Evolutionary conservation across 1,140 invertebrate genomes (phyloP), one percentile per base, ranked within the genome.

Genomic region (Nephila pilipes): DNA sequence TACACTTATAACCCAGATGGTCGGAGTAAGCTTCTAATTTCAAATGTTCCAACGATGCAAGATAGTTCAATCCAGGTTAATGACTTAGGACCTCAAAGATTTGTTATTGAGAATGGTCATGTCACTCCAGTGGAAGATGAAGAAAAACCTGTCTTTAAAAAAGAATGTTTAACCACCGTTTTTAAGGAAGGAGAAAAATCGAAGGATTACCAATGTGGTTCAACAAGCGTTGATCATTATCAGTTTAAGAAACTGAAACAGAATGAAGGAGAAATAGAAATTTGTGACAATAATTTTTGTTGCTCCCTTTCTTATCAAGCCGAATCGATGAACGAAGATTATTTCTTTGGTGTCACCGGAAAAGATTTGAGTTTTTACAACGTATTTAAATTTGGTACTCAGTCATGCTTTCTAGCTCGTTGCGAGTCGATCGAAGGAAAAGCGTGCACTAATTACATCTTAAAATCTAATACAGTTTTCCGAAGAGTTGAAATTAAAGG

Each of bases 231-330:
- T 2, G n/a, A 46, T 10, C 29, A 10, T 22, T 92, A 88, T 60
- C 25, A 58, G n/a, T 79, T 93, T 38, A 5, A 80, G 1, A 88
- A 90, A 46, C 32, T 94, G 0, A 75, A 93, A 8, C 12, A 81
- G 57, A 63, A 14, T 2, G 32, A 87, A n/a, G 91, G 36, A 10
- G 18, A 54, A 16, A 18, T 94, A 4, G n/a, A 79, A 80, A 5
- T 57, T 16, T 94, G 94, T 32, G 20, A 79, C 32, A 36, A 90
- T 58, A 92, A 92, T 0, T 80, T 94, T n/a, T 94, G 94, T 57
- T 94, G 94, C 60, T 32, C 46, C 16, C 65, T 94, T 0, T n/a
- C 81, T 25, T 94, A 94, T 32, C 29, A 93, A 55, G 83, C 91
- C 10, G 54, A 85, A 1, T 69, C 79, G 1, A 79, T 85, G 60